phyloP scores from a whole-genome alignment of 30 jellyfish, hydroid and myxozoan species.

The Clytia hemisphaerica region DNA sequence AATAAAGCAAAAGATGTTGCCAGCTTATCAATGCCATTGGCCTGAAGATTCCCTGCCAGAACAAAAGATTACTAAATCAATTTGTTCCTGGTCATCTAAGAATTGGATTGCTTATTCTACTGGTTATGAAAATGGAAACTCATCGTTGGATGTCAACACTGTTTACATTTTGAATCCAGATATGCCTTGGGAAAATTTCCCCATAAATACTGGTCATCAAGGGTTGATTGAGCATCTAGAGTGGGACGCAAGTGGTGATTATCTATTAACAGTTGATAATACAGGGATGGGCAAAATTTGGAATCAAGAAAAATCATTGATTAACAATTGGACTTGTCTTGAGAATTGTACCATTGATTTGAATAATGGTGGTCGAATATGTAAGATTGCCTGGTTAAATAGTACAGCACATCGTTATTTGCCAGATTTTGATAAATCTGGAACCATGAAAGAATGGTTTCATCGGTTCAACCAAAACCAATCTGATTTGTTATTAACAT shows the following conservation, averaged over 20 bases:
- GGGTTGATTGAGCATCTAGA: conserved; percentile 39
- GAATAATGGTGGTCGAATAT: conserved; percentile 26
- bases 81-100: conserved; percentile 55
- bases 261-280: conserved; percentile 52
- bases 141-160: not conserved
- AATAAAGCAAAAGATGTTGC: conserved; percentile 17
- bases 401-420: conserved; percentile 30
- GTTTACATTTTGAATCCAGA: conserved; percentile 55
- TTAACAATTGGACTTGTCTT: conserved; percentile 41
- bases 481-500: no score
- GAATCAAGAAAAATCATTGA: conserved; percentile 27
- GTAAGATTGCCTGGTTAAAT: conserved; percentile 39
- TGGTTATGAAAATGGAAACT: conserved; percentile 21
- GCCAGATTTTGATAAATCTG: no score
- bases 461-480: no score
- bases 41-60: not conserved
- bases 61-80: conserved; percentile 19
- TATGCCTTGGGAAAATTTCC: conserved; percentile 51
- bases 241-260: conserved; percentile 55
- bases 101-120: conserved; percentile 51
- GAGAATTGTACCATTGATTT: conserved; percentile 20
- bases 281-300: conserved; percentile 49
- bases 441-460: no score
- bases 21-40: conserved; percentile 3
- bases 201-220: conserved; percentile 33